phyloP scores from a whole-genome alignment of 1,140 invertebrate species.

The Psix sp. region DNA sequence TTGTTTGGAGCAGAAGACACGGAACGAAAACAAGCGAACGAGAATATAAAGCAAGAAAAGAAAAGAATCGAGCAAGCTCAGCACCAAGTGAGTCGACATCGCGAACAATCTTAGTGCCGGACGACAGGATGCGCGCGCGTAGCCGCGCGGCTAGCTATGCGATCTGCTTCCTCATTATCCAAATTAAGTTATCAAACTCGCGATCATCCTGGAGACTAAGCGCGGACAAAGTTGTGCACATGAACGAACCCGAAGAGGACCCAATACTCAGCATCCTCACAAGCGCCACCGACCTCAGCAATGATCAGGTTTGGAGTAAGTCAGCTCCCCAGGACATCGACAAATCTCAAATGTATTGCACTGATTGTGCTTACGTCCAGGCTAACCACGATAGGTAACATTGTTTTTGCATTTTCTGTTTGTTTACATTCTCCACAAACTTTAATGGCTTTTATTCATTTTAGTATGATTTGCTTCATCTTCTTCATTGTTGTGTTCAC shows the following conservation, averaged over 20 bases:
- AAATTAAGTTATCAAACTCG: conserved; percentile 71
- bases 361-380: conserved; percentile 67
- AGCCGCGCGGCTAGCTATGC: conserved; percentile 63
- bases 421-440: no score
- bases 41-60: no score
- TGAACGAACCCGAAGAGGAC: conserved; percentile 67
- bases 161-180: conserved; percentile 70
- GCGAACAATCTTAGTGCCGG: no score
- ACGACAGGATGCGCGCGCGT: conserved; percentile 1
- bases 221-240: conserved; percentile 71
- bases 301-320: conserved; percentile 72
- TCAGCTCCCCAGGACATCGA: conserved; percentile 66
- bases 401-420: conserved; percentile 1
- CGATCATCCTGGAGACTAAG: conserved; percentile 72
- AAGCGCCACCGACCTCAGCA: conserved; percentile 58
- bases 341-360: conserved; percentile 69
- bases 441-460: background rate
- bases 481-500: no score
- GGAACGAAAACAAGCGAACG: conserved; percentile 11
- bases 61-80: no score
- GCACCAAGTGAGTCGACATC: no score
- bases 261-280: conserved; percentile 72
- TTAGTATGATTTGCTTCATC: no score
- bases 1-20: conserved; percentile 35
- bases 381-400: conserved; percentile 69